A percentile compares a stretch with the other conserved stretches of the same genome.
Evolutionary conservation across 2,113 vertebrate species (phyloP).

Genomic region (Gavia stellata): DNA sequence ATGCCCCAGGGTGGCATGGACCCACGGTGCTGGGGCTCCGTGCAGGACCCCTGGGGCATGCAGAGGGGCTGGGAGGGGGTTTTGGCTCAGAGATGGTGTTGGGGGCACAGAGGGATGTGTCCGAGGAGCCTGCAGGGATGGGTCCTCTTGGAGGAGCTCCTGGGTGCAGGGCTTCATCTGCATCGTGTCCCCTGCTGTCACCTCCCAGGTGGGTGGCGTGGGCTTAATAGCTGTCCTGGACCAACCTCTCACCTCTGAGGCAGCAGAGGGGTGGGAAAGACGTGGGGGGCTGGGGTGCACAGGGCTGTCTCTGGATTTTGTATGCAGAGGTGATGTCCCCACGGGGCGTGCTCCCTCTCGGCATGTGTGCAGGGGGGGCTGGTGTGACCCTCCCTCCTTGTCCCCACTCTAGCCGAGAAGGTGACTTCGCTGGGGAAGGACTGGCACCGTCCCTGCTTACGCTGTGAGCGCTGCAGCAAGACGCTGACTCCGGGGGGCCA

Average conservation of each 20-base stretch:
- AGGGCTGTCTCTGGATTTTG: not conserved
- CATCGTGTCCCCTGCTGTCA: not conserved
- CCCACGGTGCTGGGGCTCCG: rapidly evolving
- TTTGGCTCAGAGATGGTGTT: not conserved
- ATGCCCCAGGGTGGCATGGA: rapidly evolving
- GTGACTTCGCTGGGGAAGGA: slow-evolving; percentile 97
- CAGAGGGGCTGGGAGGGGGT: not conserved
- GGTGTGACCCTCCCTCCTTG: not conserved
- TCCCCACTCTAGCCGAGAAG: slow-evolving; percentile 83
- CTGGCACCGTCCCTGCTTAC: slow-evolving; percentile 96
- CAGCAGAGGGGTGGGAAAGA: not conserved
- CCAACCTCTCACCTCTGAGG: not conserved
- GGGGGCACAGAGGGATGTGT: not conserved
- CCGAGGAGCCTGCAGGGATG: not conserved
- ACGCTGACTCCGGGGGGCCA: slow-evolving; percentile 91
- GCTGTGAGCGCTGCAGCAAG: slow-evolving; percentile 94
- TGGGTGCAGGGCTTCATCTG: not conserved
- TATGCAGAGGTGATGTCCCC: not conserved
- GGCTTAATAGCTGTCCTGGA: not conserved
- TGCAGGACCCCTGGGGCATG: not conserved
- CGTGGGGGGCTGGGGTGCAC: not conserved
- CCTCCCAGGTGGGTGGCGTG: not conserved
- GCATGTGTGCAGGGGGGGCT: not conserved
- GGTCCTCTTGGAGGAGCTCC: not conserved
- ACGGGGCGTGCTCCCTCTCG: rapidly evolving